Percentiles rank a stretch among this genome's conserved stretches.
phyloP scores from a whole-genome alignment of 1,140 invertebrate species.

The Callitettix versicolor region DNA sequence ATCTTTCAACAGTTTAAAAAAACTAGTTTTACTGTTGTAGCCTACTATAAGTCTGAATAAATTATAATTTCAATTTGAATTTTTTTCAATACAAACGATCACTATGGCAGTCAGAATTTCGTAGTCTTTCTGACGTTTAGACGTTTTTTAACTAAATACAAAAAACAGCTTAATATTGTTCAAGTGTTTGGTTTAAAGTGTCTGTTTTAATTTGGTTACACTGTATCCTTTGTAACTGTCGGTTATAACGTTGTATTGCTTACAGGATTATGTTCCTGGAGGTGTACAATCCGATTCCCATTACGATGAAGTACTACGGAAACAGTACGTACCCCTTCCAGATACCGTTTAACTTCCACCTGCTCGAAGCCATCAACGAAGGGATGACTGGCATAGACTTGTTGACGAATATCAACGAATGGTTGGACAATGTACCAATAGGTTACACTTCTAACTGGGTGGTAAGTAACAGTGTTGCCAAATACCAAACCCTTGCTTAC shows the following conservation, averaged over 20 bases:
- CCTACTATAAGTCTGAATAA: too few species aligned
- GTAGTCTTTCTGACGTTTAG: too few species aligned
- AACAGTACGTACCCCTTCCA: constrained; percentile 29
- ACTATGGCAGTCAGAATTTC: too few species aligned
- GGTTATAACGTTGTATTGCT: constrained; percentile 1
- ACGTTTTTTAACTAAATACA: too few species aligned
- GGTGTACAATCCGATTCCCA: constrained; percentile 28
- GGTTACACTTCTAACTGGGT: constrained; percentile 29
- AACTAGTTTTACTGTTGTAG: too few species aligned
- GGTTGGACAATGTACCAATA: constrained; percentile 30
- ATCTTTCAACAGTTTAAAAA: too few species aligned
- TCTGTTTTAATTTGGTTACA: too few species aligned
- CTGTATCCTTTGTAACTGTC: too few species aligned
- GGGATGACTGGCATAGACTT: constrained; percentile 36
- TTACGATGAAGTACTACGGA: constrained; percentile 35
- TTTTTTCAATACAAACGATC: too few species aligned
- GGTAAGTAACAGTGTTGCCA: constrained; percentile 21
- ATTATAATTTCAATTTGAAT: too few species aligned
- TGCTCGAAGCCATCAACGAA: constrained; percentile 38
- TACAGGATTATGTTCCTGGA: constrained; percentile 37
- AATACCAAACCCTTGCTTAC: background rate
- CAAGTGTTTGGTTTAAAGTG: too few species aligned
- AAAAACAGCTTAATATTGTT: too few species aligned
- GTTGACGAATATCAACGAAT: constrained; percentile 38
- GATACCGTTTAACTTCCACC: constrained; percentile 44